Conservation (phyloP, 2,797 vertebrate genomes). For the Nannoperca australis region DNA sequence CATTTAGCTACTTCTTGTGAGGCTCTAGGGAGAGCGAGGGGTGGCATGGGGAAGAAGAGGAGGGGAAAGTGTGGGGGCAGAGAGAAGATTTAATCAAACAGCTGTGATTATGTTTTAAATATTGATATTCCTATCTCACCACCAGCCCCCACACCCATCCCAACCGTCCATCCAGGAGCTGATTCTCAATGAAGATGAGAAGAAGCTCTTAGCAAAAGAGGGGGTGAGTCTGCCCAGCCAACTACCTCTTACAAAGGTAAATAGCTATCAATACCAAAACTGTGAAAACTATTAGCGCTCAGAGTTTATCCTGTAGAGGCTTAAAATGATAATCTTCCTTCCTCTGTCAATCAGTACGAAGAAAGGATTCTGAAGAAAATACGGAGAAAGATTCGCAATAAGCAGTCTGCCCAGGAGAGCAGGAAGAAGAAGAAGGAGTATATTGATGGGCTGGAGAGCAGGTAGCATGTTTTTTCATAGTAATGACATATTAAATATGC, state of each 20-base stretch:
- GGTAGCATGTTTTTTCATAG: conserved; percentile 74
- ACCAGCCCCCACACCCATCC: conserved; percentile 76
- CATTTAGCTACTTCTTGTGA: conserved; percentile 55
- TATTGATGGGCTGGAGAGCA: conserved; percentile 92
- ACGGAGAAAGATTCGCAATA: conserved; percentile 95
- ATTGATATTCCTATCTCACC: conserved; percentile 61
- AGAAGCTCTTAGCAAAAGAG: conserved; percentile 93
- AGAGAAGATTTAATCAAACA: conserved; percentile 57
- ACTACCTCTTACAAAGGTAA: conserved; percentile 95
- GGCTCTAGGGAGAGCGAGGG: conserved; percentile 21
- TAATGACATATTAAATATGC: not conserved
- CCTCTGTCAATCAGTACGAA: conserved; percentile 86
- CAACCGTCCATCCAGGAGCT: conserved; percentile 90
- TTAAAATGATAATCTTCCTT: conserved; percentile 15
- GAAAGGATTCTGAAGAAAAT: conserved; percentile 96
- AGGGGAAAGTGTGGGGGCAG: not conserved
- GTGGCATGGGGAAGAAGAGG: not conserved
- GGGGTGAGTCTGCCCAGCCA: conserved; percentile 91
- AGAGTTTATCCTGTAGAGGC: not conserved
- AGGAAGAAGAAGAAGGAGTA: conserved; percentile 98
- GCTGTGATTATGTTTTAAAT: conserved; percentile 50
- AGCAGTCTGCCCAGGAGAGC: conserved; percentile 96
- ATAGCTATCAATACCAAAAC: conserved; percentile 3
- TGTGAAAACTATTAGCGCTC: not conserved
- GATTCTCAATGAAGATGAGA: conserved; percentile 95